phyloP scores from a whole-genome alignment of 2,888 invertebrate species.

The Heliconius ethilla region DNA sequence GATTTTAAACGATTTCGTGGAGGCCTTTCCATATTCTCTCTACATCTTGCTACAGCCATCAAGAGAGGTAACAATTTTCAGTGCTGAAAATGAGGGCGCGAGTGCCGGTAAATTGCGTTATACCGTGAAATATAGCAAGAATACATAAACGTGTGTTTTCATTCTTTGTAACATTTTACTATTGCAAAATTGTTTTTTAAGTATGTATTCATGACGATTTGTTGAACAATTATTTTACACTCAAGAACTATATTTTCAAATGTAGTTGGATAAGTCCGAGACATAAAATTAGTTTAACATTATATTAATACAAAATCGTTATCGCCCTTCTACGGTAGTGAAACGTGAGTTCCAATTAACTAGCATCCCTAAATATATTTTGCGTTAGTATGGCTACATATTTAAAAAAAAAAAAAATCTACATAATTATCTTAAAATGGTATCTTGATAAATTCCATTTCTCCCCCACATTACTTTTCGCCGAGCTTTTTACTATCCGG shows the following conservation, averaged over 20 bases:
- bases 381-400: not conserved
- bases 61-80: conserved; percentile 63
- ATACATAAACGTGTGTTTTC: conserved; percentile 43
- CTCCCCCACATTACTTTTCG: conserved; percentile 47
- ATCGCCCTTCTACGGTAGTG: no score
- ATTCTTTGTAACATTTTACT: conserved; percentile 43
- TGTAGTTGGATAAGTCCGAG: not conserved
- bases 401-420: conserved; percentile 9
- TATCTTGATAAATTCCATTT: conserved; percentile 49
- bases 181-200: conserved; percentile 43
- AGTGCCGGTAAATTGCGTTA: conserved; percentile 60
- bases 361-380: not conserved
- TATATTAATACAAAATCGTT: no score
- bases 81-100: conserved; percentile 60
- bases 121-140: conserved; percentile 46
- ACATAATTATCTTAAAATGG: conserved; percentile 42
- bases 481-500: conserved; percentile 32
- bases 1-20: not conserved
- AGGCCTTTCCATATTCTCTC: conserved; percentile 24
- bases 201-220: conserved; percentile 41
- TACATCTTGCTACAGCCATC: conserved; percentile 36
- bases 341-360: not conserved
- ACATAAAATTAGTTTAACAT: no score
- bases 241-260: conserved; percentile 30
- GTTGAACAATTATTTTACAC: conserved; percentile 34